phyloP scores from a whole-genome alignment of 2,113 vertebrate genomes.

The Muscicapa adusta region DNA sequence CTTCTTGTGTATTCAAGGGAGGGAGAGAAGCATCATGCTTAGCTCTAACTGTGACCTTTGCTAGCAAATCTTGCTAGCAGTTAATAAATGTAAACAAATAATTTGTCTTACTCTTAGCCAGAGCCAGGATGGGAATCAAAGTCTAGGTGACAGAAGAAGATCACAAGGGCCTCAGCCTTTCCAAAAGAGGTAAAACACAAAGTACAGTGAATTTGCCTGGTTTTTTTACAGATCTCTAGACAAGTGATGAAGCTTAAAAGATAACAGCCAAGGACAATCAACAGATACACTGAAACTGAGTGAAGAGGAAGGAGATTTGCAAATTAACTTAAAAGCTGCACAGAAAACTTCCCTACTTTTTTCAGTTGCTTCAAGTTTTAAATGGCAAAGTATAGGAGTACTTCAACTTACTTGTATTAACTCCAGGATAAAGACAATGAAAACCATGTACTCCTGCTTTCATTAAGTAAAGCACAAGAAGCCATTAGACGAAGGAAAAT shows the following conservation, averaged over 20 bases:
- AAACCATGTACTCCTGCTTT: background rate
- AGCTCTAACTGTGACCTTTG: background rate
- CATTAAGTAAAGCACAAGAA: background rate
- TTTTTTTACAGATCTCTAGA: background rate
- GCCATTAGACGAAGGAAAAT: background rate
- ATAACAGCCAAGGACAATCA: background rate
- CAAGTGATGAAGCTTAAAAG: background rate
- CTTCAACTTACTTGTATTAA: background rate
- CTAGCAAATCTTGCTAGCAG: background rate
- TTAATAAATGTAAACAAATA: background rate
- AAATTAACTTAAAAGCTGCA: background rate
- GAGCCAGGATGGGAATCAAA: background rate
- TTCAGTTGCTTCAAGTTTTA: background rate
- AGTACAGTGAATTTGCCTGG: background rate
- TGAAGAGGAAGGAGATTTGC: background rate
- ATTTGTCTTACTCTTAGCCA: background rate
- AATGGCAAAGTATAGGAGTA: background rate
- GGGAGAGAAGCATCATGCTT: background rate
- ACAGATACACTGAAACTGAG: background rate
- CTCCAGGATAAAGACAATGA: background rate
- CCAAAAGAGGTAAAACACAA: background rate
- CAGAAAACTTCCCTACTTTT: background rate
- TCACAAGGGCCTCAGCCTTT: background rate
- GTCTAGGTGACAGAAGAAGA: background rate
- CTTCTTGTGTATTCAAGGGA: background rate